Conservation (phyloP, 1,140 invertebrate genomes). For the Heliconius hermathena region DNA sequence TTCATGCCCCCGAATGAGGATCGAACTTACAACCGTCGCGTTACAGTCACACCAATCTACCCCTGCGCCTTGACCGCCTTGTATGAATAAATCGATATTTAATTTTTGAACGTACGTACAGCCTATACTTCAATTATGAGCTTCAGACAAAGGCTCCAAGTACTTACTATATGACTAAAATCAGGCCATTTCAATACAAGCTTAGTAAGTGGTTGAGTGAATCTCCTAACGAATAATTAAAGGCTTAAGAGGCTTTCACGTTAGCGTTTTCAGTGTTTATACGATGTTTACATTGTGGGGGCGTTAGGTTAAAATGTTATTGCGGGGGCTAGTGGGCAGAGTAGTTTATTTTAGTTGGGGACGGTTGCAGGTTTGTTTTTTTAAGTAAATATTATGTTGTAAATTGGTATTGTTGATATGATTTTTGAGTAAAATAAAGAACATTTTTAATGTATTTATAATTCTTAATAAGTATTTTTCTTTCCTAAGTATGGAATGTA, state of each 20-base stretch:
- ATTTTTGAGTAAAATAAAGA: too few species aligned
- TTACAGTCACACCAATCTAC: too few species aligned
- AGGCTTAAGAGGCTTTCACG: slow-evolving; percentile 18
- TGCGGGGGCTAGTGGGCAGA: background rate
- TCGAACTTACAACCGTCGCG: too few species aligned
- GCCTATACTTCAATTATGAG: background rate
- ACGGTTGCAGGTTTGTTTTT: background rate
- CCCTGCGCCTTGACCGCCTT: too few species aligned
- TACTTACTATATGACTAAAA: slow-evolving; percentile 1
- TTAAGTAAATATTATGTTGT: background rate
- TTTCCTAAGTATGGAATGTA: too few species aligned
- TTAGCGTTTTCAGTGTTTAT: background rate
- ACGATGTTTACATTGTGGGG: slow-evolving; percentile 12
- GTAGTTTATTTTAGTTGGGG: background rate
- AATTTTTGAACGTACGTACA: background rate
- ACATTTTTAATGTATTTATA: too few species aligned
- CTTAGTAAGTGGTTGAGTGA: slow-evolving; percentile 20
- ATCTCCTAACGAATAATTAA: slow-evolving; percentile 25
- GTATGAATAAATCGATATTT: background rate
- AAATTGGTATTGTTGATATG: too few species aligned
- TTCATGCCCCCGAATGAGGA: too few species aligned
- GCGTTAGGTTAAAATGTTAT: slow-evolving; percentile 18
- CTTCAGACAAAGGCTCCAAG: background rate
- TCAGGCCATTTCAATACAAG: slow-evolving; percentile 17
- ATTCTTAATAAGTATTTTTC: too few species aligned